A percentile compares a stretch with the other conserved stretches of the same genome.
These are phyloP conservation scores for Adrianichthys oophorus DNA, from an alignment of 2,797 vertebrate genomes.

Conservation along the genomic window DNA sequence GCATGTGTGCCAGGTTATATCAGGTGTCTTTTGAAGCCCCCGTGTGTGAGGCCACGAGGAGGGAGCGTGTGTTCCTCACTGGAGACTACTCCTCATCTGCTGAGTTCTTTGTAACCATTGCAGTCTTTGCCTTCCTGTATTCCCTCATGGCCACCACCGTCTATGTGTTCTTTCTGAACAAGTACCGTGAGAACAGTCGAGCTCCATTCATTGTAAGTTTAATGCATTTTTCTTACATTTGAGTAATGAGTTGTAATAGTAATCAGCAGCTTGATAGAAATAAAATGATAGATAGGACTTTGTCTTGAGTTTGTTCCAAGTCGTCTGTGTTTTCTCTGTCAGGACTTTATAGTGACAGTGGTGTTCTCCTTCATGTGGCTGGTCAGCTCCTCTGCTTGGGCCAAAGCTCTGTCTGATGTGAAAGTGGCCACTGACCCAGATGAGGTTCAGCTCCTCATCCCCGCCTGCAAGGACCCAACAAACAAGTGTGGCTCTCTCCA, in stretches of 20 bases:
- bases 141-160: conserved; percentile 89
- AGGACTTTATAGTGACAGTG: conserved; percentile 97
- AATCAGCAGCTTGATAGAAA: not conserved
- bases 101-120: conserved; percentile 96
- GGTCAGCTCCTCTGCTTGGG: conserved; percentile 96
- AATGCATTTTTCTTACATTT: not conserved
- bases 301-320: not conserved
- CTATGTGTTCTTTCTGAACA: conserved; percentile 96
- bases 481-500: conserved; percentile 90
- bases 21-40: conserved; percentile 93
- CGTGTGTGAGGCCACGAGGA: conserved; percentile 85
- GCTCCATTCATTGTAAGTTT: conserved; percentile 92
- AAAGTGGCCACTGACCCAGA: conserved; percentile 91
- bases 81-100: conserved; percentile 96
- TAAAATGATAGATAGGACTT: not conserved
- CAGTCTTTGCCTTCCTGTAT: conserved; percentile 96
- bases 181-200: conserved; percentile 92
- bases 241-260: not conserved
- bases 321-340: conserved; percentile 14
- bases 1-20: conserved; percentile 81
- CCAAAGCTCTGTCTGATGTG: conserved; percentile 95
- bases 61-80: conserved; percentile 85
- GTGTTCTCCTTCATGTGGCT: conserved; percentile 98
- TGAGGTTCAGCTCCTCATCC: conserved; percentile 88
- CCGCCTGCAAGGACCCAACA: conserved; percentile 89